Conservation (phyloP, 2,888 invertebrate genomes). For the Zygogramma bicolorata region DNA sequence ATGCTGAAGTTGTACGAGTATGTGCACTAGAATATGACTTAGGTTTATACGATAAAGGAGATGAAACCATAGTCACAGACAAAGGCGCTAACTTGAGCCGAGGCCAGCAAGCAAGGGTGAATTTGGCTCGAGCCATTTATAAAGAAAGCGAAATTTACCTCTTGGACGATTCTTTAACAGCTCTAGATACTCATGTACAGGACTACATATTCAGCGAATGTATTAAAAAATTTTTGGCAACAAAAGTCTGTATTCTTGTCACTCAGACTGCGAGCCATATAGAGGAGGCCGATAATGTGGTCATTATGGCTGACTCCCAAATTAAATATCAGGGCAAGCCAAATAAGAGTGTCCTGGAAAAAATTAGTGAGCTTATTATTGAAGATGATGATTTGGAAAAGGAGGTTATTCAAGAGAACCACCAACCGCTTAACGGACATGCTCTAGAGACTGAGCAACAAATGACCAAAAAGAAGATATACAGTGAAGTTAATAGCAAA, state of each 20-base stretch:
- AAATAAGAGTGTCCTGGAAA: constrained; percentile 76
- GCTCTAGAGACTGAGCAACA: constrained; percentile 45
- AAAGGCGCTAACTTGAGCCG: constrained; percentile 78
- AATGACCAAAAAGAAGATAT: constrained; percentile 48
- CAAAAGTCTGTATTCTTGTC: constrained; percentile 78
- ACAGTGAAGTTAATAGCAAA: constrained; percentile 53
- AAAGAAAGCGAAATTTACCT: constrained; percentile 85
- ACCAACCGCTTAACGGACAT: constrained; percentile 47
- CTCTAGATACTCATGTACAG: constrained; percentile 90
- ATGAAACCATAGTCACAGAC: constrained; percentile 84
- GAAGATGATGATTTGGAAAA: constrained; percentile 41
- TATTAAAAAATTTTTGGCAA: constrained; percentile 72
- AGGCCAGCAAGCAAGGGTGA: constrained; percentile 89
- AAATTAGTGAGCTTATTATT: constrained; percentile 74
- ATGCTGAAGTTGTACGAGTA: constrained; percentile 67
- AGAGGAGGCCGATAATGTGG: constrained; percentile 63
- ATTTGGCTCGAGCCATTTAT: constrained; percentile 86
- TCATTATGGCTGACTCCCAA: constrained; percentile 63
- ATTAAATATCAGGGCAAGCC: constrained; percentile 74
- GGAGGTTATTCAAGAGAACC: constrained; percentile 62
- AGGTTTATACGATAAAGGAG: constrained; percentile 78
- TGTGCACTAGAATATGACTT: constrained; percentile 81
- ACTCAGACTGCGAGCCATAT: constrained; percentile 78
- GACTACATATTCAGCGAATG: constrained; percentile 87
- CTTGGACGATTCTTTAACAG: constrained; percentile 88